Conservation (phyloP, 2,113 vertebrate genomes). For the Canis aureus region DNA sequence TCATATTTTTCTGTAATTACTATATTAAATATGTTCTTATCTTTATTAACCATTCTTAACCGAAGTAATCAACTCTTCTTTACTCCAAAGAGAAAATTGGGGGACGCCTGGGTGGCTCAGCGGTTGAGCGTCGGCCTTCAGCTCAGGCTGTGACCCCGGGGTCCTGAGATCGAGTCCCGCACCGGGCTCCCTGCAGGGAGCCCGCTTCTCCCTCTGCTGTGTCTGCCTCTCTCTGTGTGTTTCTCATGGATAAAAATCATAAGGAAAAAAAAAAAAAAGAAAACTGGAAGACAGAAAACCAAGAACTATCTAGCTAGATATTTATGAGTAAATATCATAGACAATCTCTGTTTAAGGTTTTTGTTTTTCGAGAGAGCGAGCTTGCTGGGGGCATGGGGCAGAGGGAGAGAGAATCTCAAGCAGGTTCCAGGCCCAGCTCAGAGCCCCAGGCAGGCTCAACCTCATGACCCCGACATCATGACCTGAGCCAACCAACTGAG, state of each 20-base stretch:
- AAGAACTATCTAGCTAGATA: background rate
- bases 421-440: background rate
- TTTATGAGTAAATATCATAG: background rate
- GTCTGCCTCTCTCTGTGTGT: too few relatives aligned
- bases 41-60: slow-evolving; percentile 40
- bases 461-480: background rate
- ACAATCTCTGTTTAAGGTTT: background rate
- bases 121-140: too few relatives aligned
- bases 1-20: slow-evolving; percentile 31
- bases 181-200: too few relatives aligned
- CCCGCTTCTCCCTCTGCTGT: too few relatives aligned
- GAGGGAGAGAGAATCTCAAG: background rate
- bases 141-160: too few relatives aligned
- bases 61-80: background rate
- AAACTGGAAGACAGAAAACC: background rate
- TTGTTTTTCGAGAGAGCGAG: background rate
- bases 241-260: too few relatives aligned
- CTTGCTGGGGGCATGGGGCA: background rate
- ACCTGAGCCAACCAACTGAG: background rate
- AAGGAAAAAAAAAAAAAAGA: background rate
- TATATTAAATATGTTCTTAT: background rate
- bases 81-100: background rate
- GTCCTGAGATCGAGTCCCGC: too few relatives aligned
- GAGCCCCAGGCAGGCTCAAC: background rate
- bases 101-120: background rate